A percentile compares a stretch with the other conserved stretches of the same genome.
phyloP scores from a whole-genome alignment of 2,113 vertebrate genomes.

The Cepphus grylle region DNA sequence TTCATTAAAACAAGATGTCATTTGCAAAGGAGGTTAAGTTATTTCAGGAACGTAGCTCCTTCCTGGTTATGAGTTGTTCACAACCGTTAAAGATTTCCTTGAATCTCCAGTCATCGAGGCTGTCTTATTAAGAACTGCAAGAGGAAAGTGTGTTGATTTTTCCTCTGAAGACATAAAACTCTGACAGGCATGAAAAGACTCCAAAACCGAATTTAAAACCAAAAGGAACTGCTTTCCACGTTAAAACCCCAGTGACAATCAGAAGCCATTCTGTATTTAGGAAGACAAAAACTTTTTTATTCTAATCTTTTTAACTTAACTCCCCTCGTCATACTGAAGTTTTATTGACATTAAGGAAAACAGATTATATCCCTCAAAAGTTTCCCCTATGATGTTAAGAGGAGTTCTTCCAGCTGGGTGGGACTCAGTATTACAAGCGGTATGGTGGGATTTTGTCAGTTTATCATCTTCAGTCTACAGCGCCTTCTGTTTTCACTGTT shows the following conservation, averaged over 20 bases:
- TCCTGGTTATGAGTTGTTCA: neutral
- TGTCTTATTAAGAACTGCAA: neutral
- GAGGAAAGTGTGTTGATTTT: neutral
- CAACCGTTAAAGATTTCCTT: neutral
- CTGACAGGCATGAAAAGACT: neutral
- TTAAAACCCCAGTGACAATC: neutral
- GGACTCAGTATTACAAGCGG: neutral
- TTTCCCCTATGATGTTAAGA: neutral
- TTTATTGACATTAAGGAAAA: neutral
- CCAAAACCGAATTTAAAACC: neutral
- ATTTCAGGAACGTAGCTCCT: neutral
- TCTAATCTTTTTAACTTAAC: neutral
- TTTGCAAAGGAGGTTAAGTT: neutral
- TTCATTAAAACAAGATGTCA: neutral
- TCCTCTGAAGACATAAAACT: neutral
- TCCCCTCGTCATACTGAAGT: fast-evolving
- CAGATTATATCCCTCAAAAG: neutral
- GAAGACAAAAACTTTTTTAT: neutral
- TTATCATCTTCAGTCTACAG: neutral
- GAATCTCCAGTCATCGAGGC: neutral
- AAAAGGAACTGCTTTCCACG: neutral
- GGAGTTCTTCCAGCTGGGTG: neutral
- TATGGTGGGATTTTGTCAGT: neutral
- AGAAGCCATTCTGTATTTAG: neutral
- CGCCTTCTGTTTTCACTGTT: neutral